Evolutionary conservation across 2,113 vertebrate genomes (phyloP).

Genomic region (Sorex fumeus): DNA sequence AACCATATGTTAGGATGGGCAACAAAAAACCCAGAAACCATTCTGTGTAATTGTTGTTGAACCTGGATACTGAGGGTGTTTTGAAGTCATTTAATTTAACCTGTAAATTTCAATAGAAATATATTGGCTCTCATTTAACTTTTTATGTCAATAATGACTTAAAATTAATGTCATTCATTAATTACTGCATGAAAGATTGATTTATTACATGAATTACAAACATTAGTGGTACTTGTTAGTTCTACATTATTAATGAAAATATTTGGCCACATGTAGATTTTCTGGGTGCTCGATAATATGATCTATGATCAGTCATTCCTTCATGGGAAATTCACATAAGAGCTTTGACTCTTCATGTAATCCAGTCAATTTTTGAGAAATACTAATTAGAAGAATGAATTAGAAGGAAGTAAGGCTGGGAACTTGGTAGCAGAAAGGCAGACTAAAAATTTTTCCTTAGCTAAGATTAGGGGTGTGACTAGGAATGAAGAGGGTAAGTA

Average conservation of each 20-base stretch:
- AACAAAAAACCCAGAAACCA: neutral
- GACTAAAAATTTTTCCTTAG: neutral
- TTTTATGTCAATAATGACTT: neutral
- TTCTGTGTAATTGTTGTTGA: slow-evolving; percentile 45
- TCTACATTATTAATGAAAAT: slow-evolving; percentile 25
- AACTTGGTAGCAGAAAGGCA: neutral
- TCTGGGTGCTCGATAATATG: neutral
- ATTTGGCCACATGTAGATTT: neutral
- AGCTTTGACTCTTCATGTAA: neutral
- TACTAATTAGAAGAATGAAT: neutral
- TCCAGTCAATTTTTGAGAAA: neutral
- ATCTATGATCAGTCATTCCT: neutral
- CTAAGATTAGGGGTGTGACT: neutral
- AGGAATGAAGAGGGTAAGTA: neutral
- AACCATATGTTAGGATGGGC: neutral
- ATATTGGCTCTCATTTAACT: neutral
- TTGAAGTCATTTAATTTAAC: neutral
- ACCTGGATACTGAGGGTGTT: neutral
- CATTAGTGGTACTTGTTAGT: neutral
- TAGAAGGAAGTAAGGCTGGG: neutral
- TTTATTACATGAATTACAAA: slow-evolving; percentile 24
- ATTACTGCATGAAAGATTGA: neutral
- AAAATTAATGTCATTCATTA: neutral
- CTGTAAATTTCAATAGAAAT: neutral
- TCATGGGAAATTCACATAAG: neutral